Conservation (phyloP, 2,113 vertebrate genomes). For the Porphyrio hochstetteri region DNA sequence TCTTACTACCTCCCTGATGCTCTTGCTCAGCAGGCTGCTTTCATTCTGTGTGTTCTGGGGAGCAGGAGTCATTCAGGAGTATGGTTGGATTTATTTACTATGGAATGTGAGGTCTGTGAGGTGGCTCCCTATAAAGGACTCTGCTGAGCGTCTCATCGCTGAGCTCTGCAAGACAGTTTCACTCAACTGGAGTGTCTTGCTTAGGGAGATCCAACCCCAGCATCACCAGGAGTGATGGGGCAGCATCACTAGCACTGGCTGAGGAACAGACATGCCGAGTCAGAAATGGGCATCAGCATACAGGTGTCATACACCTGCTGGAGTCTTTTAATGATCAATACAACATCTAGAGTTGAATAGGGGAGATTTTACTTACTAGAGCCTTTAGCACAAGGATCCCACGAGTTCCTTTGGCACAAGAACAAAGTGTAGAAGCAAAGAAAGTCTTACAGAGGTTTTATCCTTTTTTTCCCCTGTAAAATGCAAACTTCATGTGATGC, state of each 20-base stretch:
- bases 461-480: not conserved
- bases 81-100: not conserved
- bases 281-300: not conserved
- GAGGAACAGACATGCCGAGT: not conserved
- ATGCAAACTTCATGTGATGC: not conserved
- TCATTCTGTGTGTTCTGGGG: not conserved
- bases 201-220: not conserved
- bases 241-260: not conserved
- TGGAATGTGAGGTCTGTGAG: not conserved
- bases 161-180: not conserved
- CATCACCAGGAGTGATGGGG: not conserved
- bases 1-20: rapidly evolving
- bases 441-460: not conserved
- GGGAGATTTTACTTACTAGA: not conserved
- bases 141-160: not conserved
- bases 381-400: not conserved
- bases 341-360: not conserved
- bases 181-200: not conserved
- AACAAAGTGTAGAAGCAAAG: not conserved
- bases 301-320: not conserved
- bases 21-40: not conserved
- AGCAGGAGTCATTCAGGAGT: not conserved
- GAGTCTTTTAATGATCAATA: not conserved
- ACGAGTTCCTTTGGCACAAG: not conserved
- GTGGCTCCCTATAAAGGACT: not conserved